phyloP scores from a whole-genome alignment of 2,888 invertebrate species.

The Papilio protenor region DNA sequence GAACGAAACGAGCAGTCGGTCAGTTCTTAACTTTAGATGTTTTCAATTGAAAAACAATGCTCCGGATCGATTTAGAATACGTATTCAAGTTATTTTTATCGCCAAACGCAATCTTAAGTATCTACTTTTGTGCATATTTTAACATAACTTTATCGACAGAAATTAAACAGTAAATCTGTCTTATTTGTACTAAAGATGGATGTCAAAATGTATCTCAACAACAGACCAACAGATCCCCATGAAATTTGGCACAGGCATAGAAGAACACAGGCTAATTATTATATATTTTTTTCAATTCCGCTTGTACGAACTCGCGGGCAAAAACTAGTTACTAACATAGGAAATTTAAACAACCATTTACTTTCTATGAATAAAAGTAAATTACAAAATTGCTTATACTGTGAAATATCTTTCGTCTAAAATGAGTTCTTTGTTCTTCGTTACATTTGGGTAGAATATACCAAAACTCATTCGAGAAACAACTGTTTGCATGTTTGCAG shows the following conservation, averaged over 20 bases:
- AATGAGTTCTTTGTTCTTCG: constrained; percentile 10
- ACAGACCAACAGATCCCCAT: too few relatives aligned
- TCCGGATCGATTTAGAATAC: constrained; percentile 5
- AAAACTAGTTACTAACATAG: too few relatives aligned
- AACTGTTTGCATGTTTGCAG: constrained; percentile 35
- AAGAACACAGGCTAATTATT: too few relatives aligned
- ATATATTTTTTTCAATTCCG: too few relatives aligned
- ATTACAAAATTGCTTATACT: background rate
- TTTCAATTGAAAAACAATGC: constrained; percentile 7
- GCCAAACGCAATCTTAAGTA: background rate
- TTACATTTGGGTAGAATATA: background rate
- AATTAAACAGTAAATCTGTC: background rate
- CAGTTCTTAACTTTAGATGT: constrained; percentile 13
- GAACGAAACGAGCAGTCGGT: constrained; percentile 30
- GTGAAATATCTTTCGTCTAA: background rate
- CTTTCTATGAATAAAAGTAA: background rate
- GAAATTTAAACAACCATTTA: too few relatives aligned
- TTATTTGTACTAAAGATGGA: too few relatives aligned
- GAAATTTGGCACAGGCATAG: too few relatives aligned
- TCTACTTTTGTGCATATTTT: background rate
- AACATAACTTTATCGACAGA: background rate
- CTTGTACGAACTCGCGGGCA: too few relatives aligned
- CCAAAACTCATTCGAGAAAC: constrained; percentile 20
- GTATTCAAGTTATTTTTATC: background rate
- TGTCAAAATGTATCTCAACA: too few relatives aligned